These are phyloP conservation scores for Sturnus vulgaris DNA, from an alignment of 2,113 vertebrate genomes.

Conservation along the genomic window DNA sequence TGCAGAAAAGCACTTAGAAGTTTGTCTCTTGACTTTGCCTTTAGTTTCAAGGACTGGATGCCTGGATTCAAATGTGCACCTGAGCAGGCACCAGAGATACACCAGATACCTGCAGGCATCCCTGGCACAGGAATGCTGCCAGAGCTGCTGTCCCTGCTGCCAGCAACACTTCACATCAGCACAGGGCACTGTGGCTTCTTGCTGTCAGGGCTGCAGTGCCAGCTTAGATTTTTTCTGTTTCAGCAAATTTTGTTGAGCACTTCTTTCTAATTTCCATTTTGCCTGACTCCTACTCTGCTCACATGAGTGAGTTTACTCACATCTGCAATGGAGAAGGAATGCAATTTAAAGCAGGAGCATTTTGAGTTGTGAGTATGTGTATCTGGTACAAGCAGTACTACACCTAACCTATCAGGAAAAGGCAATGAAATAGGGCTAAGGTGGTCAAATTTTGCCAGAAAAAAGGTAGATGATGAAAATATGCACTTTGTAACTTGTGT, in stretches of 20 bases:
- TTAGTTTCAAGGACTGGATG: conserved; percentile 12
- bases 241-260: not conserved
- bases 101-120: not conserved
- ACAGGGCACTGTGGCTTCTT: not conserved
- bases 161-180: not conserved
- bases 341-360: not conserved
- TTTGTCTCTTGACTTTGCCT: conserved; percentile 13
- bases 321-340: not conserved
- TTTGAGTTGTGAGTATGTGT: not conserved
- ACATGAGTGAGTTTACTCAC: not conserved
- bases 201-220: not conserved
- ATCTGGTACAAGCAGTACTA: not conserved
- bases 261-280: not conserved
- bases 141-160: not conserved
- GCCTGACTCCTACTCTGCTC: not conserved
- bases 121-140: not conserved
- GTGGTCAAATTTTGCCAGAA: not conserved
- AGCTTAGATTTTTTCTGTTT: not conserved
- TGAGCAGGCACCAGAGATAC: not conserved
- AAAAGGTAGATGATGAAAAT: not conserved
- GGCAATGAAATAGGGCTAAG: not conserved
- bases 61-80: conserved; percentile 13
- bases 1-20: not conserved
- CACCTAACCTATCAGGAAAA: not conserved
- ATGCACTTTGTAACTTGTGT: not conserved